phyloP scores from a whole-genome alignment of 2,888 invertebrate genomes.

The Ophion obscuratus region DNA sequence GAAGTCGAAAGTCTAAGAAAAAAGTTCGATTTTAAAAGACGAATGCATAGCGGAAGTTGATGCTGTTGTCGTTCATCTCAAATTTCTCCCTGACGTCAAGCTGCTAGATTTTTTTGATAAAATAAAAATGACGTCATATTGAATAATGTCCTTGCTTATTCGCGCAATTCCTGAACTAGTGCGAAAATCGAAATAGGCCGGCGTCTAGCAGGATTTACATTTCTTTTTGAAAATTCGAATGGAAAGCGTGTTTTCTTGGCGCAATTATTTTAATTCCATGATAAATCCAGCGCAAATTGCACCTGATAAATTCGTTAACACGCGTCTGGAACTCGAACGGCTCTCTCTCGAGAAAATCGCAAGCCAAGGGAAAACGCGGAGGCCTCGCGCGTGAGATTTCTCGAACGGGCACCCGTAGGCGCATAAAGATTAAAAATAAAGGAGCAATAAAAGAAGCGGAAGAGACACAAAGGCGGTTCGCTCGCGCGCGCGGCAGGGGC shows the following conservation, averaged over 20 bases:
- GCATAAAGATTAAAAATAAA: not conserved
- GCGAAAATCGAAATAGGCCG: not conserved
- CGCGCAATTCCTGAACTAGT: not conserved
- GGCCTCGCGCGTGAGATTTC: not conserved
- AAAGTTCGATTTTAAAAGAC: not conserved
- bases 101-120: too few relatives aligned
- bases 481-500: conserved; percentile 41
- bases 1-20: not conserved
- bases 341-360: conserved; percentile 5
- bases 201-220: not conserved
- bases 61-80: not conserved
- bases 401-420: not conserved
- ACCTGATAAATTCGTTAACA: conserved; percentile 2
- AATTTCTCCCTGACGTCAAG: too few relatives aligned
- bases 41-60: not conserved
- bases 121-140: too few relatives aligned
- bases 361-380: conserved; percentile 16
- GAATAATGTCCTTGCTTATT: not conserved
- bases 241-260: not conserved
- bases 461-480: not conserved
- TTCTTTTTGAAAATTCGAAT: not conserved
- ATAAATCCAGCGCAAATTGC: not conserved
- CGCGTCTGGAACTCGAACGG: not conserved
- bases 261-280: not conserved
- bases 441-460: conserved; percentile 3